Conservation (phyloP, 2,888 invertebrate species). For the Cerceris ruficornis region DNA sequence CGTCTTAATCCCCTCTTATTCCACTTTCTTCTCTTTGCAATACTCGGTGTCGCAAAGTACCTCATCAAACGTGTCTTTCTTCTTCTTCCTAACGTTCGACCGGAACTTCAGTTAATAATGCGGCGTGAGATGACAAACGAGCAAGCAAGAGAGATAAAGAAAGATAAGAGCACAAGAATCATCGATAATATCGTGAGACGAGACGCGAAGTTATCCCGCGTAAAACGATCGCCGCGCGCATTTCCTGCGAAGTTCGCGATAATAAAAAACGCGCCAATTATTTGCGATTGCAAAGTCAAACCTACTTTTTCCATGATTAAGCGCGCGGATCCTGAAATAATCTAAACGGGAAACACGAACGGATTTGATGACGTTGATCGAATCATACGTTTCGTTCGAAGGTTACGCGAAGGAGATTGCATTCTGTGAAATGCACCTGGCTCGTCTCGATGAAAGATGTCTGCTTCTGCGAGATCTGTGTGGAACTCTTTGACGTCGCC, state of each 20-base stretch:
- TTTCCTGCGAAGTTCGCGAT: constrained; percentile 45
- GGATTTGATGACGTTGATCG: background rate
- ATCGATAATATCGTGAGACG: constrained; percentile 49
- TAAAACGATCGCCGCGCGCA: constrained; percentile 2
- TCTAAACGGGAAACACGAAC: background rate
- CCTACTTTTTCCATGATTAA: constrained; percentile 18
- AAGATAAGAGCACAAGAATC: constrained; percentile 38
- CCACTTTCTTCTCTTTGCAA: background rate
- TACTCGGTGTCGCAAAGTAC: constrained; percentile 36
- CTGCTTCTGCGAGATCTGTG: no score
- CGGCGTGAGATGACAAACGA: constrained; percentile 53
- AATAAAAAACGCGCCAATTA: constrained; percentile 37
- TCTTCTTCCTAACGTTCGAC: constrained; percentile 13
- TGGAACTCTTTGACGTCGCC: no score
- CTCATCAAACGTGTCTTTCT: constrained; percentile 40
- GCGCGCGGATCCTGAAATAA: background rate
- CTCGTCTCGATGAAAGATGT: no score
- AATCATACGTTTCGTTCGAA: background rate
- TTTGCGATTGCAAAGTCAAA: constrained; percentile 27
- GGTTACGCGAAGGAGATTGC: background rate
- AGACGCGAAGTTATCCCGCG: background rate
- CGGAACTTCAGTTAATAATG: constrained; percentile 35
- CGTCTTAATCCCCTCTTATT: no score
- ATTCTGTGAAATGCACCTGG: background rate
- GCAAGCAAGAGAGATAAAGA: constrained; percentile 14